A percentile compares a stretch with the other conserved stretches of the same genome.
These are phyloP conservation scores for Drosophila lacteicornis DNA, from an alignment of 1,140 invertebrate species.

Conservation along the genomic window DNA sequence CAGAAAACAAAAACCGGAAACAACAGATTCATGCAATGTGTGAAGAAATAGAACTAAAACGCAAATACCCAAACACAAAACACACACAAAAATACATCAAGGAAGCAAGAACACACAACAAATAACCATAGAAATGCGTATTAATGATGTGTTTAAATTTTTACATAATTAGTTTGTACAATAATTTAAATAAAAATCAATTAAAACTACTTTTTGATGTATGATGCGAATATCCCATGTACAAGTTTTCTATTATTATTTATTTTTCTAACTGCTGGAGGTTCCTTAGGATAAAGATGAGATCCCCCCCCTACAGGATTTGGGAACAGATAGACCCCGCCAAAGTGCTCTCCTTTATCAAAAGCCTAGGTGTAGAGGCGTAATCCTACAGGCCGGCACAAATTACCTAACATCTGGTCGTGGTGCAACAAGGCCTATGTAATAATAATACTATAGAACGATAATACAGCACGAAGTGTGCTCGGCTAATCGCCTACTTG, in stretches of 20 bases:
- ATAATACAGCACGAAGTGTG: too few species aligned
- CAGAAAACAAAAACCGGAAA: not conserved
- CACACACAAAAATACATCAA: constrained; percentile 38
- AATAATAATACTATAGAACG: too few species aligned
- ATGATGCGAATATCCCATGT: constrained; percentile 33
- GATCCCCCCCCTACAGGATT: too few species aligned
- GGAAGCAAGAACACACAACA: constrained; percentile 17
- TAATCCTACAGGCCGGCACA: too few species aligned
- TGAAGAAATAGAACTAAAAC: constrained; percentile 53
- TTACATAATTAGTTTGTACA: constrained; percentile 83
- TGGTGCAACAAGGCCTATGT: too few species aligned
- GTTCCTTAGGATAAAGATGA: too few species aligned
- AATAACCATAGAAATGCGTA: constrained; percentile 74
- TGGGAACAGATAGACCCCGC: too few species aligned
- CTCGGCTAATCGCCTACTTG: too few species aligned
- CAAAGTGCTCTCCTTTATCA: too few species aligned
- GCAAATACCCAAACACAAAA: constrained; percentile 46
- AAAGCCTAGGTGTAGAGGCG: too few species aligned
- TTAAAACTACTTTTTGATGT: constrained; percentile 64
- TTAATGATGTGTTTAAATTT: constrained; percentile 80
- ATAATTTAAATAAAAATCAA: constrained; percentile 84
- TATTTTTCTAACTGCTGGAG: too few species aligned
- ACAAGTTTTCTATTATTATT: not conserved
- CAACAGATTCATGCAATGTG: constrained; percentile 54
- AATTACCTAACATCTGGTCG: too few species aligned